phyloP scores from a whole-genome alignment of 2,888 invertebrate genomes.

The Drosophila siamana region DNA sequence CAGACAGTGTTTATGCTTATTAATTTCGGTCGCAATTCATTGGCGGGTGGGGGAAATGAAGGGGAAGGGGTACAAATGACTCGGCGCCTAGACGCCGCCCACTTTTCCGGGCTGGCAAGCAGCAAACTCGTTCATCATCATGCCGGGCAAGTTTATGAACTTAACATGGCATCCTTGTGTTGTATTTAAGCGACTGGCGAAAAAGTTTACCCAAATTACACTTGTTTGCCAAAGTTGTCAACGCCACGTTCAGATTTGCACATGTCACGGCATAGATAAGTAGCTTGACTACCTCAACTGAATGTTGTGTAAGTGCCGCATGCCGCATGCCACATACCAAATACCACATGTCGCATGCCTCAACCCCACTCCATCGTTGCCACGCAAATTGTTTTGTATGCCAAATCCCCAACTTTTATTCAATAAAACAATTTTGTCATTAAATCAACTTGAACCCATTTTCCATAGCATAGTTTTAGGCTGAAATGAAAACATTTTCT shows the following conservation, averaged over 20 bases:
- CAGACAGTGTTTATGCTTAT: conserved; percentile 74
- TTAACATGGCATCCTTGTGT: conserved; percentile 35
- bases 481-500: conserved; percentile 1
- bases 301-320: conserved; percentile 44
- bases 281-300: conserved; percentile 32
- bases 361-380: neutral
- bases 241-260: conserved; percentile 51
- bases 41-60: too few relatives aligned
- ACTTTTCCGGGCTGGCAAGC: conserved; percentile 40
- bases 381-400: neutral
- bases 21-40: conserved; percentile 62
- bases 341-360: conserved; percentile 20
- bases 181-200: conserved; percentile 39
- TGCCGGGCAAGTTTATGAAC: conserved; percentile 39
- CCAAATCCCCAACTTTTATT: neutral
- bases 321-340: conserved; percentile 8
- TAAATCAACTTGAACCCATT: conserved; percentile 3
- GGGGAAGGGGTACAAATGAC: too few relatives aligned
- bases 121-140: conserved; percentile 66
- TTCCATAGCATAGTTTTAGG: neutral
- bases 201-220: conserved; percentile 44
- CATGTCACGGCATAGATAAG: conserved; percentile 43
- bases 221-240: conserved; percentile 56
- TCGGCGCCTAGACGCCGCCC: conserved; percentile 42
- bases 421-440: neutral